phyloP scores from a whole-genome alignment of 2,888 invertebrate genomes.

The Cerastis rubricosa region DNA sequence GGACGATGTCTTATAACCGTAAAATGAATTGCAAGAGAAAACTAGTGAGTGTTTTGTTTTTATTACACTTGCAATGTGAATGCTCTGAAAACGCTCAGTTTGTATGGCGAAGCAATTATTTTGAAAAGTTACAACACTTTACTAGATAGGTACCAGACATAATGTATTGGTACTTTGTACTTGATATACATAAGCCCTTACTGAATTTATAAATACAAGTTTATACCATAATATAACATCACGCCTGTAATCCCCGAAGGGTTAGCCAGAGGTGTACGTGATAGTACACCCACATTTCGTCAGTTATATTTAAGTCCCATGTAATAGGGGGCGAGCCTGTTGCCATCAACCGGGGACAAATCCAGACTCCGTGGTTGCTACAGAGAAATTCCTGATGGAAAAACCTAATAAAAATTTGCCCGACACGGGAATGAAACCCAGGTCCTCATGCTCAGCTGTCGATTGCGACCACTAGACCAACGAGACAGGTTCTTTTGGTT shows the following conservation, averaged over 20 bases:
- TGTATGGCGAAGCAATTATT: conserved; percentile 13
- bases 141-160: conserved; percentile 6
- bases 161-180: neutral
- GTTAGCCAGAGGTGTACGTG: neutral
- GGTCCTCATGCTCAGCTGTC: neutral
- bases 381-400: neutral
- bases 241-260: neutral
- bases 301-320: neutral
- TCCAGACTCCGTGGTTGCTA: neutral
- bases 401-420: neutral
- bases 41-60: conserved; percentile 50
- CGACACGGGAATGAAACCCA: neutral
- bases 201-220: conserved; percentile 6
- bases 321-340: neutral
- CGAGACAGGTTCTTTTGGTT: neutral
- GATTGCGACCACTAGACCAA: neutral
- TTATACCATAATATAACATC: neutral
- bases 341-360: neutral
- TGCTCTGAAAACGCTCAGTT: conserved; percentile 48
- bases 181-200: neutral
- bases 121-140: conserved; percentile 5
- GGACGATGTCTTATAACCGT: conserved; percentile 16
- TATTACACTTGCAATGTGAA: conserved; percentile 41
- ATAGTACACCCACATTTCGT: neutral
- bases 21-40: conserved; percentile 41